Base-by-base conservation (phyloP, 2,888 invertebrate genomes). In the Rosalia funebris region DNA sequence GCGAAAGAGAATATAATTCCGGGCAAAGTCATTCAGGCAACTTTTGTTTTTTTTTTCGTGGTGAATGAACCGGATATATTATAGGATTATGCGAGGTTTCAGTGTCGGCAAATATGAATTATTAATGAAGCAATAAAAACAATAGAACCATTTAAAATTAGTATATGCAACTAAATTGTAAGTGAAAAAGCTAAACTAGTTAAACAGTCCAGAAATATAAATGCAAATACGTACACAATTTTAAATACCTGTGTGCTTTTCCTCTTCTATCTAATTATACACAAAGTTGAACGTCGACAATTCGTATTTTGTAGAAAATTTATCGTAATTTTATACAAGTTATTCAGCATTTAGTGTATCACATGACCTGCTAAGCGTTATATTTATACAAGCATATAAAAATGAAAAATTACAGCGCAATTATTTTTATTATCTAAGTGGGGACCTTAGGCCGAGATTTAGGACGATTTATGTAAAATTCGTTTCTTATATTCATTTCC, bases 401-500 rank as follows among this genome's bases (percentile, higher is more conserved):
- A 45, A 45, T 55, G 55, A 55, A 34, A 36, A 45, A 55, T 55
- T 17, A 15, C 17, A 16, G 9, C 34, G 55, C 44, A 44, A 44
- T 44, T 58, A 58, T 58, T 58, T 58, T 50, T 52, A 42, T 53
- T 58, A 39, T 52, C 48, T 52, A 58, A 52, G 32, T 32, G 37
- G 42, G 42, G 48, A 42, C 17, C 48, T 36, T 52, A 31, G 53
- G 52, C 42, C 34, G 36, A 55, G 55, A 46, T 57, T 47, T 62
- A 37, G 37, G 50, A 44, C 12, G 36, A 25, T 31, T 47, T 39
- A 54, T 47, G 60, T 42, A 55, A 42, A 48, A 57, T 52, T 39
- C 55, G 37, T 46, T 56, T 55, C 42, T 58, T 58, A 45, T 58
- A 58, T 53, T 58, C 52, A 53, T 58, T 53, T 53, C 45, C 50